Percentiles rank a stretch among this genome's conserved stretches.
Conservation (phyloP, 2,888 invertebrate genomes). For the Phortica magna region DNA sequence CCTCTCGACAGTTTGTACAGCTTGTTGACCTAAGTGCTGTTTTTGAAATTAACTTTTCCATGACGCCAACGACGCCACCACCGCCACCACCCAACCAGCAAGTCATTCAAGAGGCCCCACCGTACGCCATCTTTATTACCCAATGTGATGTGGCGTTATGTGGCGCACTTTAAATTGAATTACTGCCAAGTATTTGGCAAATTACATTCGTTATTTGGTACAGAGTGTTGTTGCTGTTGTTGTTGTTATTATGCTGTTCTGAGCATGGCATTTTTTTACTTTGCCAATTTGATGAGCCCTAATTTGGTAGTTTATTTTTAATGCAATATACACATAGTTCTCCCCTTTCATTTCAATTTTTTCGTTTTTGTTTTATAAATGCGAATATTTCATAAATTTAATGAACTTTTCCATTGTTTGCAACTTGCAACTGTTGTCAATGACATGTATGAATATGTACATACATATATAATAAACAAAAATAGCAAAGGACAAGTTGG, state of each 20-base stretch:
- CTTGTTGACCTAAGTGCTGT: constrained; percentile 27
- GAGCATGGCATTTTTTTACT: constrained; percentile 34
- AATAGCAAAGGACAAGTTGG: too few relatives aligned
- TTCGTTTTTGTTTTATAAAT: neutral
- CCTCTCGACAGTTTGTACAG: neutral
- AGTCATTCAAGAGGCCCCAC: neutral
- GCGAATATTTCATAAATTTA: too few relatives aligned
- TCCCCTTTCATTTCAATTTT: neutral
- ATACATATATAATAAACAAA: too few relatives aligned
- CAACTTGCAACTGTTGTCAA: too few relatives aligned
- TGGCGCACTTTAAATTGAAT: constrained; percentile 63
- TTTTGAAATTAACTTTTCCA: constrained; percentile 21
- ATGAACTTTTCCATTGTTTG: too few relatives aligned
- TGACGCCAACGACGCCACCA: neutral
- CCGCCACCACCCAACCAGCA: neutral
- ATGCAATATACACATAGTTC: constrained; percentile 29
- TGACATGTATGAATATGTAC: too few relatives aligned
- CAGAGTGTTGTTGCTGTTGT: constrained; percentile 4
- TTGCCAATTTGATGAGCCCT: constrained; percentile 45
- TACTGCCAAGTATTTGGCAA: constrained; percentile 69
- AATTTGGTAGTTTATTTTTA: constrained; percentile 46
- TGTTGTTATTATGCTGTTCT: constrained; percentile 38
- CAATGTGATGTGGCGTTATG: constrained; percentile 27
- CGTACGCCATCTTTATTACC: constrained; percentile 1
- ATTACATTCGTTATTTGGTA: constrained; percentile 58